These are phyloP conservation scores for Ctenopoma multispine DNA, from an alignment of 2,797 vertebrate species.

Conservation along the genomic window DNA sequence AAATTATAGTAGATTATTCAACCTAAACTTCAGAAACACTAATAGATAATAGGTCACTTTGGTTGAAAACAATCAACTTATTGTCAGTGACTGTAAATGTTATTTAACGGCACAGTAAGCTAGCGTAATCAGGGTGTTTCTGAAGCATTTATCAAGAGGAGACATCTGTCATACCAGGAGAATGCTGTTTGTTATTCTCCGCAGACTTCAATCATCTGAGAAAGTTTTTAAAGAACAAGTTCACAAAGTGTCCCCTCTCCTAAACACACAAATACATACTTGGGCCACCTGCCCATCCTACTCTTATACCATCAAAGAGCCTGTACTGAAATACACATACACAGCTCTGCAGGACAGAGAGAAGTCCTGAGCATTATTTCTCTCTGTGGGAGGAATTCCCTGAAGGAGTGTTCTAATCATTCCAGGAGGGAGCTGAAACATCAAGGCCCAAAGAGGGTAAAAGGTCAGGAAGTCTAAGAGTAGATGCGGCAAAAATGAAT, in stretches of 20 bases:
- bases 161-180: conserved; percentile 83
- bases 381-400: conserved; percentile 82
- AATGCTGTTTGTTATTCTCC: conserved; percentile 84
- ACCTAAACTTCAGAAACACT: background rate
- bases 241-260: conserved; percentile 78
- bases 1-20: background rate
- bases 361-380: conserved; percentile 73
- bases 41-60: background rate
- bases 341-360: conserved; percentile 61
- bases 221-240: conserved; percentile 78
- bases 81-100: conserved; percentile 34
- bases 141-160: conserved; percentile 79
- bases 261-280: conserved; percentile 74
- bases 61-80: conserved; percentile 1
- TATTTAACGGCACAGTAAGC: conserved; percentile 32
- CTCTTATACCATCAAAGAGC: conserved; percentile 73
- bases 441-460: conserved; percentile 49
- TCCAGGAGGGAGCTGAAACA: conserved; percentile 49
- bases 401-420: conserved; percentile 57
- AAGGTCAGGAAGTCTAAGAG: conserved; percentile 37
- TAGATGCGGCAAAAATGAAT: conserved; percentile 38
- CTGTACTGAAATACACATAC: conserved; percentile 41
- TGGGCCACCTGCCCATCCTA: conserved; percentile 64
- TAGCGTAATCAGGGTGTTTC: conserved; percentile 65
- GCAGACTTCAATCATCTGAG: conserved; percentile 78